These are phyloP conservation scores for Drosophila pseudoobscura DNA, from an alignment of 1,140 invertebrate species.

Conservation along the genomic window DNA sequence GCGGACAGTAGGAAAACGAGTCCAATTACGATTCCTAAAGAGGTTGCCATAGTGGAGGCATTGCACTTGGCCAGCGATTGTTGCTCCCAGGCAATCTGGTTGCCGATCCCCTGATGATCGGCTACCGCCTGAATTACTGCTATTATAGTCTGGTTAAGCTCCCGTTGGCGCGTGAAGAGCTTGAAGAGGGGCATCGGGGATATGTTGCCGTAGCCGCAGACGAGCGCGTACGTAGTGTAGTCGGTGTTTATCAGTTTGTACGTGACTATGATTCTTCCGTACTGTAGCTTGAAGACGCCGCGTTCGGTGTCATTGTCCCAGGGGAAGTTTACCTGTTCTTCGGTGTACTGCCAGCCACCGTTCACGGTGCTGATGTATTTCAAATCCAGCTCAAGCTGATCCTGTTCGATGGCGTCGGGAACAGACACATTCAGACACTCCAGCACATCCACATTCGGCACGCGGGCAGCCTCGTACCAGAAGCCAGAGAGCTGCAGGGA, in stretches of 20 bases:
- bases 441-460: slow-evolving; percentile 31
- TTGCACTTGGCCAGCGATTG: slow-evolving; percentile 49
- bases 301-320: slow-evolving; percentile 31
- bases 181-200: slow-evolving; percentile 56
- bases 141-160: background rate
- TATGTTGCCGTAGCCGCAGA: slow-evolving; percentile 45
- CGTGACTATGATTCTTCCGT: slow-evolving; percentile 25
- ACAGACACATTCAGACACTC: slow-evolving; percentile 48
- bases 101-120: background rate
- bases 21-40: background rate
- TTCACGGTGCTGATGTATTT: slow-evolving; percentile 34
- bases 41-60: slow-evolving; percentile 19
- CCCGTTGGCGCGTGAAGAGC: slow-evolving; percentile 35
- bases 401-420: background rate
- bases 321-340: slow-evolving; percentile 35
- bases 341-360: background rate
- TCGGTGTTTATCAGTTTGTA: slow-evolving; percentile 49
- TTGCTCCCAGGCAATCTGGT: slow-evolving; percentile 41
- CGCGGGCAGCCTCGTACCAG: slow-evolving; percentile 50
- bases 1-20: background rate
- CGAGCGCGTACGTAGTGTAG: slow-evolving; percentile 4
- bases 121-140: background rate
- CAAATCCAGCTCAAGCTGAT: slow-evolving; percentile 23
- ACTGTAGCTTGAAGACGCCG: slow-evolving; percentile 38
- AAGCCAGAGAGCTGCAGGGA: slow-evolving; percentile 34